Evolutionary conservation across 2,888 invertebrate species (phyloP).

Genomic region (Dynastes hyllus): DNA sequence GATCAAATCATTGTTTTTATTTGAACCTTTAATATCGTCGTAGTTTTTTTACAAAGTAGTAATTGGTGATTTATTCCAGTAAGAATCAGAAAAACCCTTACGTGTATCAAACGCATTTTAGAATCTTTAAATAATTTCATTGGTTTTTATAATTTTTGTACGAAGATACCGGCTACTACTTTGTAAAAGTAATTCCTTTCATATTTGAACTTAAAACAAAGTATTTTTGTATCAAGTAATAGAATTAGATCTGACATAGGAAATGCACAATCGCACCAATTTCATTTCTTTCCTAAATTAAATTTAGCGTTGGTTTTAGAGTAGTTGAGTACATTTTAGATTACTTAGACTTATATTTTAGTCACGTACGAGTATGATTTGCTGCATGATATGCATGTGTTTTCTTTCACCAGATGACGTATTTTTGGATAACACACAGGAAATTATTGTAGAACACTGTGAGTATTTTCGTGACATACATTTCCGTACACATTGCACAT

Average conservation of each 20-base stretch:
- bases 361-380: constrained; percentile 26
- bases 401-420: constrained; percentile 49
- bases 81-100: not conserved
- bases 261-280: constrained; percentile 38
- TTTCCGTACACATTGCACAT: not conserved
- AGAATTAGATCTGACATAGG: not conserved
- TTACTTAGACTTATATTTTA: constrained; percentile 8
- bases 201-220: not conserved
- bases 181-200: no score
- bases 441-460: constrained; percentile 39
- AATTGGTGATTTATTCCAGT: not conserved
- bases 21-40: constrained; percentile 12
- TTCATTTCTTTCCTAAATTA: constrained; percentile 3
- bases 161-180: no score
- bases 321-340: constrained; percentile 31
- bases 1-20: constrained; percentile 33
- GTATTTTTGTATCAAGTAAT: not conserved
- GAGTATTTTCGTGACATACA: constrained; percentile 11
- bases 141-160: no score
- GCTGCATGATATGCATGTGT: constrained; percentile 48
- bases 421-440: constrained; percentile 41
- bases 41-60: constrained; percentile 7
- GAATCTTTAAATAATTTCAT: no score
- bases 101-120: no score
- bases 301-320: constrained; percentile 9